phyloP scores from a whole-genome alignment of 2,888 invertebrate genomes.

The Drosophila pegasa region DNA sequence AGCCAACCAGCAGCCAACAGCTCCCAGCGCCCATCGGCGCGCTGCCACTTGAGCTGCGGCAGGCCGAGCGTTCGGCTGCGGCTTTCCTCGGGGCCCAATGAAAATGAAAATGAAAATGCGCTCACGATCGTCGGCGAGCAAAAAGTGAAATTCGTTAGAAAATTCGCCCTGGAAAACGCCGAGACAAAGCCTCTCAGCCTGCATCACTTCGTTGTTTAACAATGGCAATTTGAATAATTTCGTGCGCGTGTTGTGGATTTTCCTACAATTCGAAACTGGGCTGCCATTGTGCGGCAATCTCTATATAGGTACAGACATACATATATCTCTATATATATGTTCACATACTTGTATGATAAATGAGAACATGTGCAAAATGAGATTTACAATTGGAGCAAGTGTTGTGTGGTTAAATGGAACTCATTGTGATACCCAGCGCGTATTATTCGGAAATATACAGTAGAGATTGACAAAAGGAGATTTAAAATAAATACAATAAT shows the following conservation, averaged over 20 bases:
- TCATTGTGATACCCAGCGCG: slow-evolving; percentile 49
- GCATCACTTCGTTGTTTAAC: slow-evolving; percentile 52
- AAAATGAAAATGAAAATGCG: slow-evolving; percentile 54
- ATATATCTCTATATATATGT: not conserved
- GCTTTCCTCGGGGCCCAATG: slow-evolving; percentile 55
- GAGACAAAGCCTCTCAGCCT: slow-evolving; percentile 42
- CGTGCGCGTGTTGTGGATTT: slow-evolving; percentile 62
- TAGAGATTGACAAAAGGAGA: slow-evolving; percentile 4
- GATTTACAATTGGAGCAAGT: slow-evolving; percentile 18
- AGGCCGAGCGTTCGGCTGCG: slow-evolving; percentile 69
- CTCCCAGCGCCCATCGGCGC: slow-evolving; percentile 23
- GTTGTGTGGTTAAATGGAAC: slow-evolving; percentile 17
- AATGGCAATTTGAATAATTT: slow-evolving; percentile 81
- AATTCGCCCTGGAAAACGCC: slow-evolving; percentile 31
- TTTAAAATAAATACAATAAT: too few relatives aligned
- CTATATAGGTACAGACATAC: slow-evolving; percentile 1
- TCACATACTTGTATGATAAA: slow-evolving; percentile 40
- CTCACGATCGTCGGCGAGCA: slow-evolving; percentile 57
- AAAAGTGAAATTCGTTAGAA: slow-evolving; percentile 75
- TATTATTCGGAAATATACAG: slow-evolving; percentile 23
- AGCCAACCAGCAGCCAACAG: slow-evolving; percentile 32
- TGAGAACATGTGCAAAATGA: slow-evolving; percentile 53
- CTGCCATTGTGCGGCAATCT: slow-evolving; percentile 63
- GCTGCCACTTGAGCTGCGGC: slow-evolving; percentile 61
- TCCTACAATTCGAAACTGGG: slow-evolving; percentile 47